A percentile compares a stretch with the other conserved stretches of the same genome.
phyloP scores from a whole-genome alignment of 2,888 invertebrate species.

The Petrolisthes cinctipes region DNA sequence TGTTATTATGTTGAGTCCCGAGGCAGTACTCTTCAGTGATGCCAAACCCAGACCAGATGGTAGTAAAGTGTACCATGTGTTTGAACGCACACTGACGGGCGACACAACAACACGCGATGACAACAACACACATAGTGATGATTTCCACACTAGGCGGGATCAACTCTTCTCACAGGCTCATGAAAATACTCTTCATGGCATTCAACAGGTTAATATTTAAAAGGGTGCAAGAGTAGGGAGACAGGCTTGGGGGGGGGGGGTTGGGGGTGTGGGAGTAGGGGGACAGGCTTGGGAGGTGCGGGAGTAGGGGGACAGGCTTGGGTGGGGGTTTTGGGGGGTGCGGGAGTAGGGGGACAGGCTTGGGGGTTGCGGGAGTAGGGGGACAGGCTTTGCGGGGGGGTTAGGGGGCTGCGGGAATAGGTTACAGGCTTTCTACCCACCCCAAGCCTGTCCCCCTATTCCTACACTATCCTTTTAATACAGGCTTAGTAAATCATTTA shows the following conservation, averaged over 20 bases:
- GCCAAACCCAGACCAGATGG: slow-evolving; percentile 63
- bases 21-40: slow-evolving; percentile 61
- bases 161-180: slow-evolving; percentile 60
- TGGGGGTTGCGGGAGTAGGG: too few species aligned
- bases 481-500: too few species aligned
- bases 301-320: too few species aligned
- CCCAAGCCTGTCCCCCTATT: too few species aligned
- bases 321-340: too few species aligned
- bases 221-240: not conserved
- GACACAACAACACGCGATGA: not conserved
- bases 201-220: slow-evolving; percentile 53
- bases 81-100: slow-evolving; percentile 47
- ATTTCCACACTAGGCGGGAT: slow-evolving; percentile 47
- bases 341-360: too few species aligned
- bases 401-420: too few species aligned
- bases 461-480: too few species aligned
- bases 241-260: too few species aligned
- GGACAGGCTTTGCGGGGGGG: not conserved
- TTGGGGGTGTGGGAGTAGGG: too few species aligned
- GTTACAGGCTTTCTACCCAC: too few species aligned
- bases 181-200: slow-evolving; percentile 59
- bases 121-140: slow-evolving; percentile 33
- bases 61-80: slow-evolving; percentile 61
- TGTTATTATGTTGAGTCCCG: slow-evolving; percentile 62
- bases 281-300: too few species aligned